These are phyloP conservation scores for silkworm (Bombyx mori) DNA, from an alignment of 1,140 invertebrate genomes.

Conservation along the genomic window DNA sequence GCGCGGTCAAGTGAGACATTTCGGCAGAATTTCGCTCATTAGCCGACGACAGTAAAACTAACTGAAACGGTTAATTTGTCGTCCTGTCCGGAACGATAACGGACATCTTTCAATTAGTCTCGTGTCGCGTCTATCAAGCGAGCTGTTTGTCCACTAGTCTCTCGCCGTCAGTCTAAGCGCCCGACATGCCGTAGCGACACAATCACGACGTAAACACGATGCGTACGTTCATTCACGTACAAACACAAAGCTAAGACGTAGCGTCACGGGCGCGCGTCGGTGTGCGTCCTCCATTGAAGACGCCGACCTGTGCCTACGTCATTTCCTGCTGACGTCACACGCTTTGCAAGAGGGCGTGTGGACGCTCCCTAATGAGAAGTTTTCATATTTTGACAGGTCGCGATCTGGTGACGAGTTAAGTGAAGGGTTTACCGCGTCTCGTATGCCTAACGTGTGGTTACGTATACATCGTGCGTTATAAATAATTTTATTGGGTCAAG, in stretches of 20 bases:
- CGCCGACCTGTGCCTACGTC: slow-evolving; percentile 51
- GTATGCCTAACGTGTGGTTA: slow-evolving; percentile 5
- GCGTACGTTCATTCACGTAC: slow-evolving; percentile 59
- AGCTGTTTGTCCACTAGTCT: slow-evolving; percentile 38
- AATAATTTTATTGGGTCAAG: background rate
- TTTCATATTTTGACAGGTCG: slow-evolving; percentile 51
- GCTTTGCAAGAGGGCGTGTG: slow-evolving; percentile 58
- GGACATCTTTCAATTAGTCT: slow-evolving; percentile 51
- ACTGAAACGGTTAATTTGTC: slow-evolving; percentile 39
- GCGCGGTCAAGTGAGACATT: slow-evolving; percentile 54
- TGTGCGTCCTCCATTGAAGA: slow-evolving; percentile 60
- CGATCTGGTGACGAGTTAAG: slow-evolving; percentile 37
- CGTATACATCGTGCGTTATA: background rate
- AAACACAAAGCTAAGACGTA: slow-evolving; percentile 17
- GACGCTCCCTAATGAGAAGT: slow-evolving; percentile 36
- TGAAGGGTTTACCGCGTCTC: slow-evolving; percentile 32
- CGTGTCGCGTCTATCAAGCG: slow-evolving; percentile 33
- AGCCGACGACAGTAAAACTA: slow-evolving; percentile 33
- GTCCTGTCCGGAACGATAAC: slow-evolving; percentile 33
- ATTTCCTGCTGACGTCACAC: slow-evolving; percentile 54
- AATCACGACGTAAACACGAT: slow-evolving; percentile 40
- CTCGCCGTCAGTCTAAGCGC: slow-evolving; percentile 50
- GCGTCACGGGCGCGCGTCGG: slow-evolving; percentile 14
- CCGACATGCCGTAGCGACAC: slow-evolving; percentile 23
- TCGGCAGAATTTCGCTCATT: slow-evolving; percentile 46